phyloP scores from a whole-genome alignment of 2,888 invertebrate species.

The Glaucopsyche alexis region DNA sequence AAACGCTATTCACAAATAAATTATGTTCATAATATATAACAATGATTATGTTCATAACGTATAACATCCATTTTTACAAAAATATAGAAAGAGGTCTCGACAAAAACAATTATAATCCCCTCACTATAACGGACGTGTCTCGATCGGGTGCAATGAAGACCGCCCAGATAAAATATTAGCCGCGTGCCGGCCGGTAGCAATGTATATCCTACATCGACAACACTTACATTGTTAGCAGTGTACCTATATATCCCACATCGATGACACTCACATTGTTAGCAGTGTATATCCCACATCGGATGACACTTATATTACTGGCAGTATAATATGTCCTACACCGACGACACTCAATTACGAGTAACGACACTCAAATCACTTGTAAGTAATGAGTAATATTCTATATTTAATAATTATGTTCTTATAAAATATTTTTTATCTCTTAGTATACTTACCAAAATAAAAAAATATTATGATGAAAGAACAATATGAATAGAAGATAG shows the following conservation, averaged over 20 bases:
- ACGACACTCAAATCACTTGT: conserved; percentile 38
- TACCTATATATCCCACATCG: conserved; percentile 57
- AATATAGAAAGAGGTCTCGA: conserved; percentile 26
- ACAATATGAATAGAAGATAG: no score
- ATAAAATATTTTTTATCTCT: conserved; percentile 41
- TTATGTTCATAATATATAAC: no score
- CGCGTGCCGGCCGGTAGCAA: conserved; percentile 67
- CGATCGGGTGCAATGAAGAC: conserved; percentile 72
- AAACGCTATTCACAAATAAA: no score
- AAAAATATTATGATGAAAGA: no score
- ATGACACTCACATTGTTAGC: conserved; percentile 71
- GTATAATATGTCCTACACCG: no score
- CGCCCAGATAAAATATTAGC: conserved; percentile 76
- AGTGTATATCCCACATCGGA: conserved; percentile 36
- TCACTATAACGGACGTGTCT: conserved; percentile 50
- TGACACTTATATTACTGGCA: no score
- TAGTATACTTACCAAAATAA: no score
- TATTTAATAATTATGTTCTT: no score
- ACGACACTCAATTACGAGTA: no score
- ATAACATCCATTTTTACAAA: no score
- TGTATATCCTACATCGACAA: conserved; percentile 61
- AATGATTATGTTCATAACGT: no score
- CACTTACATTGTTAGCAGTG: conserved; percentile 68
- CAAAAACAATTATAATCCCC: conserved; percentile 18
- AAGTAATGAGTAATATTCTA: no score